A percentile compares a stretch with the other conserved stretches of the same genome.
Evolutionary conservation across 2,113 vertebrate species (phyloP).

Genomic region (Melanotaenia duboulayi): DNA sequence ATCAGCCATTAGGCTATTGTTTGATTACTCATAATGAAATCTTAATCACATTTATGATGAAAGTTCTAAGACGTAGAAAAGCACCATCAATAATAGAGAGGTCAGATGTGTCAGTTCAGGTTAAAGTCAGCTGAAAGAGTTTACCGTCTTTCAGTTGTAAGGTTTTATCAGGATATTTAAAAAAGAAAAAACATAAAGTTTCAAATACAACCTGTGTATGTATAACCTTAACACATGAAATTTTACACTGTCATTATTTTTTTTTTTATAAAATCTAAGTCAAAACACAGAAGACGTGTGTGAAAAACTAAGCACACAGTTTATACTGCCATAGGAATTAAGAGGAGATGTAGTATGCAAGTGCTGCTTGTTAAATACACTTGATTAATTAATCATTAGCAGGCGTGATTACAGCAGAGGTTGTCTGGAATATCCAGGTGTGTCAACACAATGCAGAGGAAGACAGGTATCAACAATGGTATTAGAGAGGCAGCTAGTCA

Average conservation of each 20-base stretch:
- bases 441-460: no score
- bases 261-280: not conserved
- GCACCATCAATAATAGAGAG: constrained; percentile 1
- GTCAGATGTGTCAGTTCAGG: not conserved
- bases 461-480: no score
- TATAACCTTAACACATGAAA: not conserved
- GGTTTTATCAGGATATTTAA: no score
- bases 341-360: no score
- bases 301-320: not conserved
- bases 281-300: not conserved
- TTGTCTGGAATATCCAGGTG: no score
- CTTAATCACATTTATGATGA: not conserved
- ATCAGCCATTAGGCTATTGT: constrained; percentile 22
- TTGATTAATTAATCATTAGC: no score
- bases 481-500: no score
- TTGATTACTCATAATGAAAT: constrained; percentile 24
- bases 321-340: no score
- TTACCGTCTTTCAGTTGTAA: no score
- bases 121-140: no score
- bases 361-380: no score
- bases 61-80: not conserved
- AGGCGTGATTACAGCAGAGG: no score
- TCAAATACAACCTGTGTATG: not conserved
- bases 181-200: not conserved
- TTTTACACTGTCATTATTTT: not conserved